Conservation (phyloP, 2,888 invertebrate species). For the Andrena minutula region DNA sequence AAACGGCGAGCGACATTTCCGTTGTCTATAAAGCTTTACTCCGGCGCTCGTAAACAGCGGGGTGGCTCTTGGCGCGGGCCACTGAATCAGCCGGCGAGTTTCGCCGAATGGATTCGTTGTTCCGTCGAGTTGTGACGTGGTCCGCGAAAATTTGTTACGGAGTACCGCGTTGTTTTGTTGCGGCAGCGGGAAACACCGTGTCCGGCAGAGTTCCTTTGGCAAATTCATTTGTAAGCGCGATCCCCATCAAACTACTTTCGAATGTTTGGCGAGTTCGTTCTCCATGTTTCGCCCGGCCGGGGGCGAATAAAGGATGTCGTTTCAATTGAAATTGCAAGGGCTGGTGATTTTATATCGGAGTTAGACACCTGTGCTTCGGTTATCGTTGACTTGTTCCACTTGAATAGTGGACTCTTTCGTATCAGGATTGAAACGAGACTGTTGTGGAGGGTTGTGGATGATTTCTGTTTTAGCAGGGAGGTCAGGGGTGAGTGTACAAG, state of each 20-base stretch:
- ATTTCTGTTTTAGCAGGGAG: background rate
- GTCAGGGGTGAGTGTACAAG: background rate
- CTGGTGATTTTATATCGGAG: no score
- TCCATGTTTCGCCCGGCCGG: no score
- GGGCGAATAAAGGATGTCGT: no score
- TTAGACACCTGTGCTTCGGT: background rate
- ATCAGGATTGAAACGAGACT: background rate
- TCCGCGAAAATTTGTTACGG: constrained; percentile 21
- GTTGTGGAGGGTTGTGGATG: background rate
- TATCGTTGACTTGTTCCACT: background rate
- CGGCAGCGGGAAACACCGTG: background rate
- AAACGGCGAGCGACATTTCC: constrained; percentile 23
- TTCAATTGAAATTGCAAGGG: no score
- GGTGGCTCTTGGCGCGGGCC: constrained; percentile 8
- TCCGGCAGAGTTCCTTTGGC: background rate
- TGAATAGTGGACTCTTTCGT: background rate
- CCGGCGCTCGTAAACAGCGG: constrained; percentile 22
- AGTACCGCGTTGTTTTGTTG: background rate
- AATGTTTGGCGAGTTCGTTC: background rate
- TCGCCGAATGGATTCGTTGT: constrained; percentile 24
- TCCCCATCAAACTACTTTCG: constrained; percentile 4
- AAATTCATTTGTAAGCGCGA: constrained; percentile 4
- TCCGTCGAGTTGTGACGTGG: constrained; percentile 23
- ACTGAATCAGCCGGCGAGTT: constrained; percentile 7
- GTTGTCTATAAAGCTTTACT: constrained; percentile 16